Evolutionary conservation across 2,888 invertebrate genomes (phyloP), one percentile per base, ranked within the genome.

Genomic region (Drosophila heteroneura): DNA sequence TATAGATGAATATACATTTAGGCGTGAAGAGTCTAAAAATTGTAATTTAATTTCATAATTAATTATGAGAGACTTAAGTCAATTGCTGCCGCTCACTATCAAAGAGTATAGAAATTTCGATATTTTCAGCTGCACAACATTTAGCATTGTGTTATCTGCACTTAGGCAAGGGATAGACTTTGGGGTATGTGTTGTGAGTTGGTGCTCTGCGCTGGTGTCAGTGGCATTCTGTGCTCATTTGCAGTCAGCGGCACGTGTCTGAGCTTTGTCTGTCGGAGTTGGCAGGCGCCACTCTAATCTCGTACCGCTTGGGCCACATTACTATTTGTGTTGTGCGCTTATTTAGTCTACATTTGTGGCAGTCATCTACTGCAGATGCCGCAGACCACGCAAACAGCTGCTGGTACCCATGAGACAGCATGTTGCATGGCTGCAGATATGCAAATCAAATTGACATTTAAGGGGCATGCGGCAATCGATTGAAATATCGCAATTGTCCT

Each of bases 401-500:
- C 39, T 32, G 47, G 28, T 26, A 58, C n/a, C 12, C 22, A 35
- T 14, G 47, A 47, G 47, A 26, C 51, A 16, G 58, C 52, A 58
- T 51, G 41, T 33, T 28, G 70, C 57, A 49, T 37, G 44, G 19
- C 6, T 28, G 61, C 67, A 54, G 22, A 68, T 70, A 84, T 82
- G 83, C 85, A 74, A 78, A 83, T 83, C 76, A 75, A 77, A 76
- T 74, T 75, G 79, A 63, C 75, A 57, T 75, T 74, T 57, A 75
- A 73, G 74, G 61, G 69, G 53, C 76, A 70, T 58, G 41, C 68
- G 52, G 54, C 54, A 74, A 85, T 85, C 90, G 89, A 88, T 57
- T 66, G 75, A 72, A 64, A 80, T 79, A 70, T 72, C 69, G 65
- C 44, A 71, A 76, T 74, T 84, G 82, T 87, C 85, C 85, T 85